phyloP scores from a whole-genome alignment of 2,888 invertebrate genomes.

The Dascillus cervinus region DNA sequence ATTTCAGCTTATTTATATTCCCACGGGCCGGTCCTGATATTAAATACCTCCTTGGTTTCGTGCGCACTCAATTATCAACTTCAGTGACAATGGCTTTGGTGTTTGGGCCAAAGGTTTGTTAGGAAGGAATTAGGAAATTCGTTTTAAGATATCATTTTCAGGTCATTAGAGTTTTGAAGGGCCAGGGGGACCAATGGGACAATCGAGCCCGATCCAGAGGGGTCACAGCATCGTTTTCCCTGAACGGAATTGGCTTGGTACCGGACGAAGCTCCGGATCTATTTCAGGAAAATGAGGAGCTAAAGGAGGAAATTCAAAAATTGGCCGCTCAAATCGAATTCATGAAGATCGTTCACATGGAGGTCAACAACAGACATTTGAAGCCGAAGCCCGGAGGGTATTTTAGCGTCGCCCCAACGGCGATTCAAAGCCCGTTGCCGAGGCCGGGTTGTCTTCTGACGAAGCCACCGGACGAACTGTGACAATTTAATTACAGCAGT shows the following conservation, averaged over 20 bases:
- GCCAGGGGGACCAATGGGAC: slow-evolving; percentile 88
- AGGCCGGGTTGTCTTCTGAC: slow-evolving; percentile 34
- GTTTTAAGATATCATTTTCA: slow-evolving; percentile 30
- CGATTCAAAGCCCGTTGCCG: slow-evolving; percentile 35
- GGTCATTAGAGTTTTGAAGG: slow-evolving; percentile 73
- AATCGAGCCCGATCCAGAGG: slow-evolving; percentile 75
- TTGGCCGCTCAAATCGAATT: slow-evolving; percentile 86
- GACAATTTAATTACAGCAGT: slow-evolving; percentile 18
- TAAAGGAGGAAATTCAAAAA: slow-evolving; percentile 88
- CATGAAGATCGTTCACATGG: slow-evolving; percentile 92
- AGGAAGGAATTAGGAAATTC: slow-evolving; percentile 1
- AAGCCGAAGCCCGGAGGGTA: slow-evolving; percentile 78
- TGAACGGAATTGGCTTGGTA: slow-evolving; percentile 78
- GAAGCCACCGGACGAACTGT: slow-evolving; percentile 34
- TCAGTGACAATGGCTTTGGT: slow-evolving; percentile 78
- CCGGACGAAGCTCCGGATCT: slow-evolving; percentile 80
- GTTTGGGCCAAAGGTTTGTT: slow-evolving; percentile 73
- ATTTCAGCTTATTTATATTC: slow-evolving; percentile 71
- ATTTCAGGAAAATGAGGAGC: slow-evolving; percentile 84
- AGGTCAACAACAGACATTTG: slow-evolving; percentile 82
- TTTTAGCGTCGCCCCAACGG: slow-evolving; percentile 54
- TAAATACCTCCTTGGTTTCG: slow-evolving; percentile 84
- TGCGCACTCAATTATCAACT: slow-evolving; percentile 86
- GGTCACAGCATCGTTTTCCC: slow-evolving; percentile 75
- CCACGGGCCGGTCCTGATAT: slow-evolving; percentile 86